Evolutionary conservation across 2,888 invertebrate genomes (phyloP).

Genomic region (Merodon equestris): DNA sequence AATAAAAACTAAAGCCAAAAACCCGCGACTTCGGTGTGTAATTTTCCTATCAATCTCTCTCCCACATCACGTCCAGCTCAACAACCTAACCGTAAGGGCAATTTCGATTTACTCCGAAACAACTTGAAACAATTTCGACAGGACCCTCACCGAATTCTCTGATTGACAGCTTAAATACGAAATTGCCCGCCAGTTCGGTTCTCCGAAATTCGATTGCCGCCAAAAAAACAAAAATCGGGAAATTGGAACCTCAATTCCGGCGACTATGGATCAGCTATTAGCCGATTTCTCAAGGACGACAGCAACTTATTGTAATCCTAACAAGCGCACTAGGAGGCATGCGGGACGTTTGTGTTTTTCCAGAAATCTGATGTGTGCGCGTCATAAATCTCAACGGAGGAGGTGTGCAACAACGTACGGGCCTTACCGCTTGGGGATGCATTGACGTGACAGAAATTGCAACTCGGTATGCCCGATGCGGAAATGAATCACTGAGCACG

Average conservation of each 20-base stretch:
- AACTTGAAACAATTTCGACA: conserved; percentile 40
- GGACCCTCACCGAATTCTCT: conserved; percentile 40
- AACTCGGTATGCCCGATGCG: conserved; percentile 61
- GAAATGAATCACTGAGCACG: conserved; percentile 69
- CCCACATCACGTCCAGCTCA: conserved; percentile 3
- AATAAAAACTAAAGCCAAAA: too few species aligned
- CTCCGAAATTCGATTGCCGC: conserved; percentile 46
- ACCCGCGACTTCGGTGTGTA: conserved; percentile 20
- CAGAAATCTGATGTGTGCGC: not conserved
- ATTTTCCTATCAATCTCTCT: conserved; percentile 56
- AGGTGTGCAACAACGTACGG: conserved; percentile 30
- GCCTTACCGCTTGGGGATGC: conserved; percentile 39
- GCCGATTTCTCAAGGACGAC: conserved; percentile 39
- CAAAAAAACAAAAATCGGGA: conserved; percentile 13
- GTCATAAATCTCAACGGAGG: conserved; percentile 27
- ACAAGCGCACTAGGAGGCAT: too few species aligned
- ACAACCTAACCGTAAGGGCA: conserved; percentile 50
- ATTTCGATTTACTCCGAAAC: conserved; percentile 30
- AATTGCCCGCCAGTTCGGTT: conserved; percentile 40
- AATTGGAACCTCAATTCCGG: not conserved
- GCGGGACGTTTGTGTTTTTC: not conserved
- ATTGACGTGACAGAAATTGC: conserved; percentile 68
- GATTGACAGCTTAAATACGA: conserved; percentile 66
- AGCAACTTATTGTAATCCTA: too few species aligned
- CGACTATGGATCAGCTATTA: conserved; percentile 21